phyloP scores from a whole-genome alignment of 1,140 invertebrate species.

The Bursaphelenchus mucronatus region DNA sequence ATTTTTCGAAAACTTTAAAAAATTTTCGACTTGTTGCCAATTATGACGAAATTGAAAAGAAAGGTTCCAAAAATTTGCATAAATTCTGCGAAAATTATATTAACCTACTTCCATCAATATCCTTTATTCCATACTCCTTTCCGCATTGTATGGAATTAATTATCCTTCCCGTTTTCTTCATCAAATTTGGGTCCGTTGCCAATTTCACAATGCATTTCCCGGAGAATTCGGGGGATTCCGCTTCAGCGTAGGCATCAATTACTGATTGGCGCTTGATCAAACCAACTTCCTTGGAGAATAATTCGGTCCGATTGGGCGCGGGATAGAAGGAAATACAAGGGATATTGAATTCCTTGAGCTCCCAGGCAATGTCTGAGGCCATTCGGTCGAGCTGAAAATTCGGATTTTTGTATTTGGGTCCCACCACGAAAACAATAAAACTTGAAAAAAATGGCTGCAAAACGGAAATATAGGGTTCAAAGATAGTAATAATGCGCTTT shows the following conservation, averaged over 20 bases:
- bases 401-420: neutral
- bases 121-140: conserved; percentile 22
- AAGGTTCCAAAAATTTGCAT: too few species aligned
- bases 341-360: conserved; percentile 61
- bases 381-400: conserved; percentile 57
- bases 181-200: conserved; percentile 32
- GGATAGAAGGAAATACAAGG: conserved; percentile 61
- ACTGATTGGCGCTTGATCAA: neutral
- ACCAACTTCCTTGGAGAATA: conserved; percentile 7
- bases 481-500: too few species aligned
- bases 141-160: conserved; percentile 13
- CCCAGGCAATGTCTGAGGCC: conserved; percentile 61
- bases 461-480: too few species aligned
- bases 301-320: conserved; percentile 61
- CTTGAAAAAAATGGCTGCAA: too few species aligned
- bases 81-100: neutral
- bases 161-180: conserved; percentile 19
- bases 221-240: conserved; percentile 58
- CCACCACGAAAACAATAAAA: too few species aligned
- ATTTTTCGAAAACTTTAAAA: neutral
- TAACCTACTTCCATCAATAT: conserved; percentile 12
- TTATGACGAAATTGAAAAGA: too few species aligned
- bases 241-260: conserved; percentile 29
- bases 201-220: conserved; percentile 57
- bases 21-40: neutral